These are phyloP conservation scores for Heliconius hermathena DNA, from an alignment of 1,140 invertebrate species.

Conservation along the genomic window DNA sequence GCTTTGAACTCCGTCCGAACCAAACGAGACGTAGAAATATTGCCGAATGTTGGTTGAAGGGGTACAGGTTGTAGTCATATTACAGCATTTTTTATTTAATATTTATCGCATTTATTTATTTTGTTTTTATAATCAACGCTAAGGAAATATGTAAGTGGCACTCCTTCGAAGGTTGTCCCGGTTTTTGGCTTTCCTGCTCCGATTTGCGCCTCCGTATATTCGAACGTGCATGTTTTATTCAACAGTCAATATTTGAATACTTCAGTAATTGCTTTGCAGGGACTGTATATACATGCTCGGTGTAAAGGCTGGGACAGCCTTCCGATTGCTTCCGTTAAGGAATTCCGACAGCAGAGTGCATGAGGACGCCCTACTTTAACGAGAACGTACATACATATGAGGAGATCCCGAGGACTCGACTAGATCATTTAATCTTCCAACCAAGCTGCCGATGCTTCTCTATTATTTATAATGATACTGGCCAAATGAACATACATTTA, in stretches of 20 bases:
- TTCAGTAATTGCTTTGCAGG: slow-evolving; percentile 74
- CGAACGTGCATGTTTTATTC: slow-evolving; percentile 70
- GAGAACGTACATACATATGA: slow-evolving; percentile 29
- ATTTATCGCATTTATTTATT: slow-evolving; percentile 81
- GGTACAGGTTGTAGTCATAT: slow-evolving; percentile 79
- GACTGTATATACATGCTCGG: slow-evolving; percentile 55
- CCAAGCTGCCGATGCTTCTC: slow-evolving; percentile 63
- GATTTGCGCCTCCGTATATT: slow-evolving; percentile 50
- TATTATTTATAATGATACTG: slow-evolving; percentile 74
- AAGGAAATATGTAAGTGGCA: slow-evolving; percentile 68
- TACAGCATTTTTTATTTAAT: slow-evolving; percentile 76
- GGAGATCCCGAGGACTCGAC: slow-evolving; percentile 32
- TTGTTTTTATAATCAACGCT: slow-evolving; percentile 70
- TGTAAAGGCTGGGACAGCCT: slow-evolving; percentile 77
- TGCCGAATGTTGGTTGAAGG: slow-evolving; percentile 79
- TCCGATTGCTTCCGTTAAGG: slow-evolving; percentile 57
- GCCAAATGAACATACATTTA: slow-evolving; percentile 78
- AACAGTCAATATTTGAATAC: slow-evolving; percentile 60
- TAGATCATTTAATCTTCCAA: slow-evolving; percentile 29
- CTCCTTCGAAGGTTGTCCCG: slow-evolving; percentile 83
- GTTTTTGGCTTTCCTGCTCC: slow-evolving; percentile 80
- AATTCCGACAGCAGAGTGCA: slow-evolving; percentile 61
- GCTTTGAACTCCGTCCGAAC: slow-evolving; percentile 67
- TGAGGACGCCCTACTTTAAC: slow-evolving; percentile 48
- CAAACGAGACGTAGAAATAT: slow-evolving; percentile 67